Conservation (phyloP, 2,888 invertebrate species). For the Iphiclides podalirius region DNA sequence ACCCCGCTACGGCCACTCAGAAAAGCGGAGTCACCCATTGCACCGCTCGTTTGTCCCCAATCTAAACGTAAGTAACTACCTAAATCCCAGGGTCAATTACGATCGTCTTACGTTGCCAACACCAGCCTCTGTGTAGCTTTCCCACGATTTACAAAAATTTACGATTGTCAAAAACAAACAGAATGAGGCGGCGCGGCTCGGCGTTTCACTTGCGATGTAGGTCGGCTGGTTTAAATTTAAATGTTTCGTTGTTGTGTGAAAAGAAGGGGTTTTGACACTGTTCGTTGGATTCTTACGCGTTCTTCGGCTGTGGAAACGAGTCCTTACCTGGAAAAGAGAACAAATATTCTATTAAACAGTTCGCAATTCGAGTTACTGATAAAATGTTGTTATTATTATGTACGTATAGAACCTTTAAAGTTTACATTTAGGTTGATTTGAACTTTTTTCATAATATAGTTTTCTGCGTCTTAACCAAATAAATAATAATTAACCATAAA, state of each 20-base stretch:
- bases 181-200: constrained; percentile 39
- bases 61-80: not conserved
- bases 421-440: no score
- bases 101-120: not conserved
- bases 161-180: constrained; percentile 51
- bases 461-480: no score
- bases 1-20: no score
- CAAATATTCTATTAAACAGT: constrained; percentile 7
- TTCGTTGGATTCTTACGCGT: constrained; percentile 9
- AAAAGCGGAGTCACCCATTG: no score
- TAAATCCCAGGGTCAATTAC: constrained; percentile 15
- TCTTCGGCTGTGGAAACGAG: constrained; percentile 20
- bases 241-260: constrained; percentile 39
- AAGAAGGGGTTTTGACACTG: constrained; percentile 27
- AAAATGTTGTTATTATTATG: no score
- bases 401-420: no score
- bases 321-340: constrained; percentile 35
- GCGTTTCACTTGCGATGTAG: constrained; percentile 41
- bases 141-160: constrained; percentile 48
- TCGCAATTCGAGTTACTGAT: no score
- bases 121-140: constrained; percentile 32
- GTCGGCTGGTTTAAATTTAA: constrained; percentile 41
- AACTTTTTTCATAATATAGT: no score
- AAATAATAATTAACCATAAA: no score
- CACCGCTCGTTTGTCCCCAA: constrained; percentile 1